A percentile compares a stretch with the other conserved stretches of the same genome.
Evolutionary conservation across 2,113 vertebrate species (phyloP).

Genomic region (Emydura subglobosa): DNA sequence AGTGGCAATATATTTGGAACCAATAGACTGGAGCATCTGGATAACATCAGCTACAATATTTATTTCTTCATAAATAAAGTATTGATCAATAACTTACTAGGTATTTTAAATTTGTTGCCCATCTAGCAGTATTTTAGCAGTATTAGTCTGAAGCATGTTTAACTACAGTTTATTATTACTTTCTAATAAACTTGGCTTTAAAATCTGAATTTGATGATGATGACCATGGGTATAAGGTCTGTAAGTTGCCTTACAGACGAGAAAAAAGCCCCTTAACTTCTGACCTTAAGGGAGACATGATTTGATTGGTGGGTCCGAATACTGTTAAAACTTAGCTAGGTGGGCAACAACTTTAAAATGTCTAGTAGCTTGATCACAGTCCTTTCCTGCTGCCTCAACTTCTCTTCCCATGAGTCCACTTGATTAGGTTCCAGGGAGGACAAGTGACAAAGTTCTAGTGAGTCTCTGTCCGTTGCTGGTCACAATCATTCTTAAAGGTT

Average conservation of each 20-base stretch:
- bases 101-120: neutral
- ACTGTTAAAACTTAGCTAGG: neutral
- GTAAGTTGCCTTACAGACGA: neutral
- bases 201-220: neutral
- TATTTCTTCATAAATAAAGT: neutral
- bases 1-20: neutral
- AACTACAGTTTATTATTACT: neutral
- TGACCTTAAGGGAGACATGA: neutral
- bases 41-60: neutral
- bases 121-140: neutral
- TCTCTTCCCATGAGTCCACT: neutral
- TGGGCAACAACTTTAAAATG: neutral
- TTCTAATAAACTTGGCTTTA: neutral
- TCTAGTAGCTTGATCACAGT: neutral
- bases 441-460: neutral
- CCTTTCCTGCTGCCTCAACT: neutral
- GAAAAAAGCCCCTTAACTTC: neutral
- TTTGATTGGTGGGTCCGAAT: neutral
- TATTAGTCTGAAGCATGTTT: neutral
- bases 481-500: neutral
- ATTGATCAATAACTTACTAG: no score
- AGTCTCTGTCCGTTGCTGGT: neutral
- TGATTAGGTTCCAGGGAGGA: neutral
- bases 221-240: neutral
- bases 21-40: neutral